Percentiles rank a stretch among this genome's conserved stretches.
Conservation (phyloP, 2,888 invertebrate genomes). For the Scaptomyza polygonia region DNA sequence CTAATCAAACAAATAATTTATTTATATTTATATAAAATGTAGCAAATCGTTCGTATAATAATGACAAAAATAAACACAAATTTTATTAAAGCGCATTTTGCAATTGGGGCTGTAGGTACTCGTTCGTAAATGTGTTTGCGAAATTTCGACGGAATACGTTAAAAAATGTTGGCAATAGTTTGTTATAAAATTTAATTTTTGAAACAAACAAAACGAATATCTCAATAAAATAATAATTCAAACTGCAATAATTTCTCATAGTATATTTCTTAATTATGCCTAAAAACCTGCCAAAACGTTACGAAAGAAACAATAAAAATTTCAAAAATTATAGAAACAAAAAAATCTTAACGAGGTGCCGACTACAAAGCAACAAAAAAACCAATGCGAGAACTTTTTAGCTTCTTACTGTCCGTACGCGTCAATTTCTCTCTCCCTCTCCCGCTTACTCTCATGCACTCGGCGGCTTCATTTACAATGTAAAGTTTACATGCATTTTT, state of each 20-base stretch:
- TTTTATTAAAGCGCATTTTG: slow-evolving; percentile 29
- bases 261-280: slow-evolving; percentile 15
- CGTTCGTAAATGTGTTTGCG: slow-evolving; percentile 37
- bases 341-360: slow-evolving; percentile 15
- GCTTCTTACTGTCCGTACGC: slow-evolving; percentile 18
- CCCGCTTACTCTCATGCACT: background rate
- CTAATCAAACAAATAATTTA: slow-evolving; percentile 47
- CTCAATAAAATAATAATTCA: background rate
- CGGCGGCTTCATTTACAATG: slow-evolving; percentile 3
- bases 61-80: slow-evolving; percentile 30
- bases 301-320: slow-evolving; percentile 7
- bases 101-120: slow-evolving; percentile 7
- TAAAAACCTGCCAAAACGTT: slow-evolving; percentile 5
- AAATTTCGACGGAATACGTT: slow-evolving; percentile 22
- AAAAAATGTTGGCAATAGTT: slow-evolving; percentile 5
- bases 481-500: slow-evolving; percentile 30
- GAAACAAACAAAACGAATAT: slow-evolving; percentile 1
- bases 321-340: slow-evolving; percentile 25
- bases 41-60: slow-evolving; percentile 37
- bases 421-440: slow-evolving; percentile 10
- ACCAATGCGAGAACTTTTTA: slow-evolving; percentile 36
- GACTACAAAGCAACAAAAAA: slow-evolving; percentile 17
- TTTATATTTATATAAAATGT: slow-evolving; percentile 47
- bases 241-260: slow-evolving; percentile 12
- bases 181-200: background rate